Conservation (phyloP, 1,140 invertebrate genomes). For the Ips nitidus region DNA sequence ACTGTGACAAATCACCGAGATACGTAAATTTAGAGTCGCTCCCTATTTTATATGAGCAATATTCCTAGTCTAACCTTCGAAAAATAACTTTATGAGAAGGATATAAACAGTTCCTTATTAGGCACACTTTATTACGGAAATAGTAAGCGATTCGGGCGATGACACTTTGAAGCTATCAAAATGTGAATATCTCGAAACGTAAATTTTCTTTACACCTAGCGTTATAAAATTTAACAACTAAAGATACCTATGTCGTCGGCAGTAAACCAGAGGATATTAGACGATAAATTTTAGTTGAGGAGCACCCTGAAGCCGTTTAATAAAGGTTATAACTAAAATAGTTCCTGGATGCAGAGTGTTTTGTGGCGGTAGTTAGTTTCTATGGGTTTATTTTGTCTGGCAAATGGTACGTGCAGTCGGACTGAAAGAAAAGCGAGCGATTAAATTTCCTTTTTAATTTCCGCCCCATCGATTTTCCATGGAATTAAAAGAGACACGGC, state of each 20-base stretch:
- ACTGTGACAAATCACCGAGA: too few species aligned
- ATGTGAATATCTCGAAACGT: constrained; percentile 21
- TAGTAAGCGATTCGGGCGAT: constrained; percentile 17
- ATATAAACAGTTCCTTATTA: neutral
- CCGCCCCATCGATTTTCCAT: constrained; percentile 11
- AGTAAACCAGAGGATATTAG: constrained; percentile 30
- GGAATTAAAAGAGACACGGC: neutral
- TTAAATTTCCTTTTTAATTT: constrained; percentile 16
- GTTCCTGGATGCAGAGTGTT: constrained; percentile 14
- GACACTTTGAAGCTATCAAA: constrained; percentile 19
- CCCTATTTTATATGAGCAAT: too few species aligned
- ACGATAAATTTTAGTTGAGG: constrained; percentile 20
- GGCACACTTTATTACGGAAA: constrained; percentile 14
- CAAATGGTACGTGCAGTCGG: neutral
- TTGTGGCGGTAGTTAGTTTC: constrained; percentile 17
- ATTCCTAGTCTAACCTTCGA: too few species aligned
- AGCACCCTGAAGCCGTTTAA: constrained; percentile 20
- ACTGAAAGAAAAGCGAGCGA: neutral
- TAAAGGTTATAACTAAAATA: constrained; percentile 26
- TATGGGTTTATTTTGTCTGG: constrained; percentile 9
- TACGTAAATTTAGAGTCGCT: too few species aligned
- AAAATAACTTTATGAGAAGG: too few species aligned
- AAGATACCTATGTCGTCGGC: constrained; percentile 28
- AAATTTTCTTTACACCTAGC: constrained; percentile 27
- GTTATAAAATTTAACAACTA: constrained; percentile 33